Conservation (phyloP, 2,113 vertebrate species). For the Solea senegalensis region DNA sequence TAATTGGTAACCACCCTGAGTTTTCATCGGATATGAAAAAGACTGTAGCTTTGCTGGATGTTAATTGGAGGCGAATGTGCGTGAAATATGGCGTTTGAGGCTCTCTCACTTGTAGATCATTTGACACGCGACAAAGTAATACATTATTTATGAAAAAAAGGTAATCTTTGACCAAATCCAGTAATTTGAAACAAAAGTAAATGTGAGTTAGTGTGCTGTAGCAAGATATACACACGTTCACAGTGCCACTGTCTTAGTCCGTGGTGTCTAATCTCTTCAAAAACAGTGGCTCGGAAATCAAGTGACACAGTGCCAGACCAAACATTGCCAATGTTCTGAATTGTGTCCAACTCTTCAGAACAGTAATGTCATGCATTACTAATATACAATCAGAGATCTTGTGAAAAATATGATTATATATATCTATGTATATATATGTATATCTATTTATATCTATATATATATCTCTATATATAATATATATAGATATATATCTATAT, state of each 20-base stretch:
- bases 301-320: neutral
- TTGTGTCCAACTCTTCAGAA: slow-evolving; percentile 14
- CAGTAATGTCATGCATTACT: slow-evolving; percentile 25
- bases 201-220: slow-evolving; percentile 15
- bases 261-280: slow-evolving; percentile 2
- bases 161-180: slow-evolving; percentile 11
- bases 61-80: slow-evolving; percentile 80
- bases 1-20: slow-evolving; percentile 85
- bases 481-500: no score
- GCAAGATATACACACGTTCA: neutral
- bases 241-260: neutral
- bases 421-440: no score
- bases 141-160: slow-evolving; percentile 9
- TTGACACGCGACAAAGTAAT: slow-evolving; percentile 35
- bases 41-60: slow-evolving; percentile 74
- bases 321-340: slow-evolving; percentile 4
- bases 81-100: slow-evolving; percentile 74
- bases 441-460: no score
- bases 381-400: slow-evolving; percentile 44
- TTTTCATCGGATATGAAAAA: slow-evolving; percentile 82
- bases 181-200: slow-evolving; percentile 13
- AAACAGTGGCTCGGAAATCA: neutral
- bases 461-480: no score
- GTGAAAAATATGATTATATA: slow-evolving; percentile 8
- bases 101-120: slow-evolving; percentile 48